Base-by-base conservation (phyloP, 1,140 invertebrate species). In the Drosophila setifemur region DNA sequence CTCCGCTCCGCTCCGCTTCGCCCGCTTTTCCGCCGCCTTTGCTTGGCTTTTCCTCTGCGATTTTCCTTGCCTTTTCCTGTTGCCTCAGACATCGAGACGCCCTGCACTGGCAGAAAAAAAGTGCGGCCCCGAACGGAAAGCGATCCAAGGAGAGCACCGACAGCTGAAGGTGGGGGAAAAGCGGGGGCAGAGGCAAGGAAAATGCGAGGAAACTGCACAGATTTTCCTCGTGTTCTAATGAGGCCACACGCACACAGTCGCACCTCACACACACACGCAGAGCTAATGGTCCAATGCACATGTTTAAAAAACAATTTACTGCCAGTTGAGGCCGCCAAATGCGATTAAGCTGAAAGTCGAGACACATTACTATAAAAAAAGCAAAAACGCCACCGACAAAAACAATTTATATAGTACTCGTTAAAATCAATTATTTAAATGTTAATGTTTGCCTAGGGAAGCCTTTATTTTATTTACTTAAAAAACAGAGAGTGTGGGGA, bases 261-360 rank as follows among this genome's bases (percentile, higher is more conserved):
- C 4, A 4, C 4, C 4, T 14, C 6, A 4, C 8, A 14, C n/a
- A 39, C 12, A 31, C 12, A 45, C 19, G 9, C 12, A 11, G 16
- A 12, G 23, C 23, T 60, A 60, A 57, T 55, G 37, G 47, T 29
- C 21, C 26, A 33, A 31, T 44, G 40, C 31, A 49, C 69, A 66
- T 68, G 58, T 28, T 61, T 40, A 23, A 44, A n/a, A 71, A 60
- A 52, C 37, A 67, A 81, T 81, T 81, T 71, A 71, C 40, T 53
- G 52, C 28, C 33, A 31, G 49, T 58, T 33, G 31, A 39, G 49
- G 63, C 19, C 9, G 25, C 49, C 63, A 45, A 68, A 57, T 54
- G 42, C 52, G 42, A 54, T 54, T 63, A 31, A 54, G 43, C 31
- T 19, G 61, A 8, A 7, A 9, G n/a, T 43, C 11, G 8, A 5